These are phyloP conservation scores for Caenorhabditis sulstoni DNA, from an alignment of 2,888 invertebrate species.

Conservation along the genomic window DNA sequence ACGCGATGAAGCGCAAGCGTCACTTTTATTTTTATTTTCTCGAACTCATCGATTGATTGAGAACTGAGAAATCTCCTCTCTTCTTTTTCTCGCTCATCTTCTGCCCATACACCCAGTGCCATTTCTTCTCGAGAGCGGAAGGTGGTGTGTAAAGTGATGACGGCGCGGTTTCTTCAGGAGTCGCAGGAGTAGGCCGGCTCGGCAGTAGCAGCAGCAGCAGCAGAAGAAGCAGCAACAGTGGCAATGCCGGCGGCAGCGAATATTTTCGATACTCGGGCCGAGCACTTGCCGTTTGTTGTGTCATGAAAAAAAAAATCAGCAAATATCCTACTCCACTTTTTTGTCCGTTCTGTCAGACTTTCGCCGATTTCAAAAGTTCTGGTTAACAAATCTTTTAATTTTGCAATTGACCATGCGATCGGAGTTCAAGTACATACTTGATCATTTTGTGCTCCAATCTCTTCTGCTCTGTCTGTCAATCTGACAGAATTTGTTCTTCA, in stretches of 20 bases:
- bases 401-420: too few species aligned
- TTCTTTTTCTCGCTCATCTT: conserved; percentile 35
- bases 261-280: conserved; percentile 48
- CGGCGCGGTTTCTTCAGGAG: conserved; percentile 45
- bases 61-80: conserved; percentile 10
- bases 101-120: conserved; percentile 18
- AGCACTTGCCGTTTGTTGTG: conserved; percentile 55
- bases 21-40: too few species aligned
- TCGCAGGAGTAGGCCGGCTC: conserved; percentile 44
- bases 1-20: too few species aligned
- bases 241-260: conserved; percentile 6
- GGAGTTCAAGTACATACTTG: too few species aligned
- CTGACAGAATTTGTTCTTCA: too few species aligned
- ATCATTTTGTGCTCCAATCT: too few species aligned
- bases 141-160: conserved; percentile 56
- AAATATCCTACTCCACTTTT: conserved; percentile 30
- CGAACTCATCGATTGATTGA: conserved; percentile 34
- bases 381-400: too few species aligned
- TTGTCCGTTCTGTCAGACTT: background rate
- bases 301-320: conserved; percentile 44
- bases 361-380: too few species aligned
- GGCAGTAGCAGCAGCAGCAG: conserved; percentile 38
- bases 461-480: too few species aligned
- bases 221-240: too few species aligned
- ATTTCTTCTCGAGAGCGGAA: conserved; percentile 26